Conservation (phyloP, 2,888 invertebrate genomes). For the Perizoma affinitatum region DNA sequence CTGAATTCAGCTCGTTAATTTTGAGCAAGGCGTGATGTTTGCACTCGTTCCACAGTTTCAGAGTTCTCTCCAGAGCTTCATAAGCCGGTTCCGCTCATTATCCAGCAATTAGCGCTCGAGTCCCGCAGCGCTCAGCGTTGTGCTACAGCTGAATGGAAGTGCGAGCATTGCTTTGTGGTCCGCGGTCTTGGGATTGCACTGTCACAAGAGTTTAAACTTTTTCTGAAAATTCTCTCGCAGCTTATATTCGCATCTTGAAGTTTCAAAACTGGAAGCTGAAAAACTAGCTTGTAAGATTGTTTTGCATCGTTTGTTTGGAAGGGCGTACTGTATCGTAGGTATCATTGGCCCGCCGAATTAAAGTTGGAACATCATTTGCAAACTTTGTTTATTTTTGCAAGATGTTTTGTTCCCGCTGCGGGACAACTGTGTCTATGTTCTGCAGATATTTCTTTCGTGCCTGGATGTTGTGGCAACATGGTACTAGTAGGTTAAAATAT, state of each 20-base stretch:
- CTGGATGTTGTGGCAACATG: too few relatives aligned
- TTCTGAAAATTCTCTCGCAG: constrained; percentile 5
- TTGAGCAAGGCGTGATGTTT: constrained; percentile 28
- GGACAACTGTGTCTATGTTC: too few relatives aligned
- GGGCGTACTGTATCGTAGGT: too few relatives aligned
- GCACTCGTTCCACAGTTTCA: constrained; percentile 35
- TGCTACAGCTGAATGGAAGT: constrained; percentile 46
- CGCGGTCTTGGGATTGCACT: constrained; percentile 6
- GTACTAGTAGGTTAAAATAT: too few relatives aligned
- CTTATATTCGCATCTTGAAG: background rate
- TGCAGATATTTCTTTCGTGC: too few relatives aligned
- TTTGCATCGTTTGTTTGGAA: too few relatives aligned
- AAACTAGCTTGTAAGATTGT: too few relatives aligned
- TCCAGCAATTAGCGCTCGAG: constrained; percentile 53
- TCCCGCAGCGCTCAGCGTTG: constrained; percentile 38
- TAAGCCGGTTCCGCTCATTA: constrained; percentile 46
- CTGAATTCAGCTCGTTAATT: constrained; percentile 23
- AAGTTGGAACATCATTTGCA: too few relatives aligned
- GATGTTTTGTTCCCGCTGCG: too few relatives aligned
- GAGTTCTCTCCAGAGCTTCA: constrained; percentile 32
- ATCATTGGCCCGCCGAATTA: too few relatives aligned
- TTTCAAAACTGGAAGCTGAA: background rate
- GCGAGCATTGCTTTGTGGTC: constrained; percentile 35
- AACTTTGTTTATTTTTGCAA: too few relatives aligned
- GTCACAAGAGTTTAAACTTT: constrained; percentile 4